These are phyloP conservation scores for Ophioderma brevispina DNA, from an alignment of 35 echinoderm and acorn worm genomes.

Conservation along the genomic window DNA sequence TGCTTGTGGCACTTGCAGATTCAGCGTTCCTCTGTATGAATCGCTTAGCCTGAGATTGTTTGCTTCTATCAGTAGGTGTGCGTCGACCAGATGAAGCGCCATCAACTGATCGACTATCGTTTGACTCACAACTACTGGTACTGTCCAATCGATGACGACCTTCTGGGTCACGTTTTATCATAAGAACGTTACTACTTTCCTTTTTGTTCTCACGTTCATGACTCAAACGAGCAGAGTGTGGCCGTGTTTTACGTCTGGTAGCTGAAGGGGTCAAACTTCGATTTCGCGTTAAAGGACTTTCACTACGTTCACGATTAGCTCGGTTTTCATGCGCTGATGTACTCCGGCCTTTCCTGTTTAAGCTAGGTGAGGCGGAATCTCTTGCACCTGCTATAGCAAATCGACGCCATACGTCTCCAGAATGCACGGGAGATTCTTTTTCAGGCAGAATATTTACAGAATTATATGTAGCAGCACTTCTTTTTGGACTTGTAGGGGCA, in stretches of 20 bases:
- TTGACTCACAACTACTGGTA: conserved; percentile 91
- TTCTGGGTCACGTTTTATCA: conserved; percentile 63
- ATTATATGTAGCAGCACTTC: conserved; percentile 17
- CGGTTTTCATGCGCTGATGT: not conserved
- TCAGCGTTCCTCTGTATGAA: not conserved
- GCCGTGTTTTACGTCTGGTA: conserved; percentile 29
- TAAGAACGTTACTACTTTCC: conserved; percentile 34
- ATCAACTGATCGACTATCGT: conserved; percentile 57
- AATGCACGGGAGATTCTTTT: conserved; percentile 1
- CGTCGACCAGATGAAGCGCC: not conserved
- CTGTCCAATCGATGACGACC: conserved; percentile 85
- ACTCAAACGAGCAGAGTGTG: conserved; percentile 27
- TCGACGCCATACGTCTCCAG: conserved; percentile 24
- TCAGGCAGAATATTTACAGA: not conserved
- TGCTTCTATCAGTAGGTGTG: conserved; percentile 31
- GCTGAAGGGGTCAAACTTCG: conserved; percentile 30
- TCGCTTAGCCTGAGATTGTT: not conserved
- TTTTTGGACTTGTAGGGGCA: conserved; percentile 87
- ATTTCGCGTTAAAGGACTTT: conserved; percentile 49
- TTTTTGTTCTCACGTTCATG: not conserved
- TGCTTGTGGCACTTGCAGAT: too few relatives aligned
- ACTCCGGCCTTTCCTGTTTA: conserved; percentile 3
- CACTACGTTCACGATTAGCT: conserved; percentile 33
- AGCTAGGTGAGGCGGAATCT: not conserved
- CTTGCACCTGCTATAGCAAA: conserved; percentile 23